A percentile compares a stretch with the other conserved stretches of the same genome.
Conservation (phyloP, 2,113 vertebrate species). For the Zosterops hypoxanthus region DNA sequence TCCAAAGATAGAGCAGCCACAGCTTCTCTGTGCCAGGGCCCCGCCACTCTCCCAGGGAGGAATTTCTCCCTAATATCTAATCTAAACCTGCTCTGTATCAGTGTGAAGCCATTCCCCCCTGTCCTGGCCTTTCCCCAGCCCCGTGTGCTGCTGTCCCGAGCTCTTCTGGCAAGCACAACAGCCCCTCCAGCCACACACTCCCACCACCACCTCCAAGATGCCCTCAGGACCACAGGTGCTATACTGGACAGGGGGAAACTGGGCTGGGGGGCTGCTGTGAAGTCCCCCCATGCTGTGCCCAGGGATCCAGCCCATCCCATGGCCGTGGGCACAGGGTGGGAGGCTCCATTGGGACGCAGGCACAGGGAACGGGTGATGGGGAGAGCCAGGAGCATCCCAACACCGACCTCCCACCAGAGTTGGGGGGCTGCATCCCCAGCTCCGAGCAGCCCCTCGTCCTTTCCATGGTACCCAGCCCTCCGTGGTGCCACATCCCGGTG, state of each 20-base stretch:
- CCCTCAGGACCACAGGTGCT: not conserved
- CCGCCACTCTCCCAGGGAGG: not conserved
- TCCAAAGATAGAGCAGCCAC: not conserved
- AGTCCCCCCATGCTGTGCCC: not conserved
- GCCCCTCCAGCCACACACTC: not conserved
- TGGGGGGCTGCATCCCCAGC: not conserved
- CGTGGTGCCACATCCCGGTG: not conserved
- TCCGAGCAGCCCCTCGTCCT: not conserved
- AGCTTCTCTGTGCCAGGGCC: not conserved
- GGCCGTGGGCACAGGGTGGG: not conserved
- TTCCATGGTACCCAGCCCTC: not conserved
- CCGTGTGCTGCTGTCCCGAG: not conserved
- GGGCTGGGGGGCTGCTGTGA: not conserved
- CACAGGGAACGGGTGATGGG: not conserved
- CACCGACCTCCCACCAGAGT: rapidly evolving
- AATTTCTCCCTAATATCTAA: not conserved
- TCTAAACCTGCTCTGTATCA: not conserved
- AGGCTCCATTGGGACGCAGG: not conserved
- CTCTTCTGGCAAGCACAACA: not conserved
- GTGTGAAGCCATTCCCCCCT: not conserved
- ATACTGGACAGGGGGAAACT: not conserved
- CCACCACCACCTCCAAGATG: not conserved
- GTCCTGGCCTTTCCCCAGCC: not conserved
- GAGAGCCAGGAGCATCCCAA: not conserved
- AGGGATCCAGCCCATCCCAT: not conserved